Percentiles rank a stretch among this genome's conserved stretches.
Conservation (phyloP, 1,140 invertebrate species). For the Bombus haemorrhoidalis region DNA sequence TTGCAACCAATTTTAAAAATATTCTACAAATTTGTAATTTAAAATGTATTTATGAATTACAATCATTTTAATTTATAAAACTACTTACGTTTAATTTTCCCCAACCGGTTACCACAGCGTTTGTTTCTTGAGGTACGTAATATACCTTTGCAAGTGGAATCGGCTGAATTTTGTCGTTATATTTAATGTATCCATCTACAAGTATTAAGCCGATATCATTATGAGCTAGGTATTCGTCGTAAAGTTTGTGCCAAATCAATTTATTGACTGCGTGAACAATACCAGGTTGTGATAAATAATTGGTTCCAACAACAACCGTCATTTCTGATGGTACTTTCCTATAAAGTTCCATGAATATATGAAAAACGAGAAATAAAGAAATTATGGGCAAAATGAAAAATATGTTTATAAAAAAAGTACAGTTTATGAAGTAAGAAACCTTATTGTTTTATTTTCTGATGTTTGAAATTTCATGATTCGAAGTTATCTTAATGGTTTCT, state of each 20-base stretch:
- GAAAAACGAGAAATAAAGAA: too few relatives aligned
- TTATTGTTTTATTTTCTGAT: neutral
- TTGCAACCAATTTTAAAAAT: neutral
- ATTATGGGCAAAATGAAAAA: slow-evolving; percentile 47
- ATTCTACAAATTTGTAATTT: neutral
- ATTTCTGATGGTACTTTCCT: too few relatives aligned
- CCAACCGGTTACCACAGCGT: slow-evolving; percentile 81
- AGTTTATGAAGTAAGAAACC: neutral
- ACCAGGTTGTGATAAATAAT: too few relatives aligned
- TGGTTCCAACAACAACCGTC: too few relatives aligned
- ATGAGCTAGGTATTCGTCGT: too few relatives aligned
- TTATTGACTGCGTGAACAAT: too few relatives aligned
- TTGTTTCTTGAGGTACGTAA: slow-evolving; percentile 14
- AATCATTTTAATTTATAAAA: neutral
- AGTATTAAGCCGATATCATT: slow-evolving; percentile 80
- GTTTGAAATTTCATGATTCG: neutral
- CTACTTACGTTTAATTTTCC: slow-evolving; percentile 75
- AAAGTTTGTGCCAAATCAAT: too few relatives aligned
- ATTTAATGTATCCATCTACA: slow-evolving; percentile 69
- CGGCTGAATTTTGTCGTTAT: slow-evolving; percentile 72
- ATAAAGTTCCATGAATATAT: too few relatives aligned
- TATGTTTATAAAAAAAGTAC: too few relatives aligned
- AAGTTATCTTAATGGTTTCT: neutral
- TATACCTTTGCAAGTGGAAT: slow-evolving; percentile 54
- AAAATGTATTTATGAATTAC: neutral